These are phyloP conservation scores for Aporrectodea caliginosa DNA, from an alignment of 1,140 invertebrate genomes.

Conservation along the genomic window DNA sequence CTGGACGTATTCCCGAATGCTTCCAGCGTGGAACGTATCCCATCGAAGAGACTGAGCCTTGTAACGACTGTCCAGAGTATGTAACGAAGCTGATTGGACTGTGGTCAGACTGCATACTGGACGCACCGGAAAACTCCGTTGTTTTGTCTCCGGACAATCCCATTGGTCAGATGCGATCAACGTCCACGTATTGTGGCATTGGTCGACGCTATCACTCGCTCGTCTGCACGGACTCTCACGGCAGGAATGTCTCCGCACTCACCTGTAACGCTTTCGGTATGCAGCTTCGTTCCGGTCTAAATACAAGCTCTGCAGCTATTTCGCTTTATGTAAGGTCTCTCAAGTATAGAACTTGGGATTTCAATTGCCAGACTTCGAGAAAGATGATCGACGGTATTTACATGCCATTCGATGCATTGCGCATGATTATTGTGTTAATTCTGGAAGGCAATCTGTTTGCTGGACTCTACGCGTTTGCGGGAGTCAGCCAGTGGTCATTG, in stretches of 20 bases:
- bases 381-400: no score
- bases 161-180: constrained; percentile 15
- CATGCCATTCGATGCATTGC: no score
- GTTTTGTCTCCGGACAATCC: not conserved
- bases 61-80: not conserved
- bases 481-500: no score
- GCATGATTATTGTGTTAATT: no score
- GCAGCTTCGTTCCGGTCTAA: not conserved
- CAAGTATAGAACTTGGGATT: no score
- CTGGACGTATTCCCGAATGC: not conserved
- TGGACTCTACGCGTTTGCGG: no score
- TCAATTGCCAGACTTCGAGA: no score
- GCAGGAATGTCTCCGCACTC: not conserved
- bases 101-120: constrained; percentile 23
- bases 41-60: not conserved
- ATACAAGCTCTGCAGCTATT: no score
- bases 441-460: no score
- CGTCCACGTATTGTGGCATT: constrained; percentile 19
- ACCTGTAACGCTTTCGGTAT: not conserved
- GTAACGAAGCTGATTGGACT: not conserved
- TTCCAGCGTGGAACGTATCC: not conserved
- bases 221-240: constrained; percentile 4
- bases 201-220: constrained; percentile 14
- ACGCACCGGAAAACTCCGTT: not conserved
- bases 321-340: no score